phyloP scores from a whole-genome alignment of 2,888 invertebrate species.

The Tortricodes alternella region DNA sequence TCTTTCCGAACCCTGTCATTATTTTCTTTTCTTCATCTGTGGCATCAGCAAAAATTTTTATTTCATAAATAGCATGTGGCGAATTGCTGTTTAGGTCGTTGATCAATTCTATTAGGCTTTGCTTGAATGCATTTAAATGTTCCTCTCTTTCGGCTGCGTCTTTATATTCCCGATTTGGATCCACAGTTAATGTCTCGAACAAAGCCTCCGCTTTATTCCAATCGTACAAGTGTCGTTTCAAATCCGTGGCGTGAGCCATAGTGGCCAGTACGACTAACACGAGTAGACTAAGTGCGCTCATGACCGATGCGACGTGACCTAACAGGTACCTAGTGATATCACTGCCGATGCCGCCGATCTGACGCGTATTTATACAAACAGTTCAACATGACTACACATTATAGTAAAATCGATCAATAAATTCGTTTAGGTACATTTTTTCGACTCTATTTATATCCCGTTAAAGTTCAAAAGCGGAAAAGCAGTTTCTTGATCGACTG shows the following conservation, averaged over 20 bases:
- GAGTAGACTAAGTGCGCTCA: slow-evolving; percentile 11
- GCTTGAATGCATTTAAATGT: slow-evolving; percentile 22
- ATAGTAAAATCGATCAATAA: no score
- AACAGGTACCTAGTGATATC: no score
- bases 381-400: no score
- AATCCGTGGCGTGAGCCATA: slow-evolving; percentile 9
- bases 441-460: no score
- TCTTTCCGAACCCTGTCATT: slow-evolving; percentile 31
- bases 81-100: slow-evolving; percentile 5
- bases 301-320: background rate
- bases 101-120: slow-evolving; percentile 1
- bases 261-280: slow-evolving; percentile 7
- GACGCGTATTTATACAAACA: slow-evolving; percentile 1
- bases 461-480: no score
- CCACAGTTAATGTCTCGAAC: slow-evolving; percentile 16
- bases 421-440: no score
- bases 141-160: slow-evolving; percentile 16
- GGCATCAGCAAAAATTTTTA: slow-evolving; percentile 37
- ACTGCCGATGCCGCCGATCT: background rate
- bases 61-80: slow-evolving; percentile 29
- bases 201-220: slow-evolving; percentile 1
- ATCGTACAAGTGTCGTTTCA: background rate
- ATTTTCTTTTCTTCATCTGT: slow-evolving; percentile 30
- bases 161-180: slow-evolving; percentile 14
- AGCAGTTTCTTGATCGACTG: no score